Percentiles rank a stretch among this genome's conserved stretches.
Conservation (phyloP, 2,113 vertebrate genomes). For the Mungos mungo region DNA sequence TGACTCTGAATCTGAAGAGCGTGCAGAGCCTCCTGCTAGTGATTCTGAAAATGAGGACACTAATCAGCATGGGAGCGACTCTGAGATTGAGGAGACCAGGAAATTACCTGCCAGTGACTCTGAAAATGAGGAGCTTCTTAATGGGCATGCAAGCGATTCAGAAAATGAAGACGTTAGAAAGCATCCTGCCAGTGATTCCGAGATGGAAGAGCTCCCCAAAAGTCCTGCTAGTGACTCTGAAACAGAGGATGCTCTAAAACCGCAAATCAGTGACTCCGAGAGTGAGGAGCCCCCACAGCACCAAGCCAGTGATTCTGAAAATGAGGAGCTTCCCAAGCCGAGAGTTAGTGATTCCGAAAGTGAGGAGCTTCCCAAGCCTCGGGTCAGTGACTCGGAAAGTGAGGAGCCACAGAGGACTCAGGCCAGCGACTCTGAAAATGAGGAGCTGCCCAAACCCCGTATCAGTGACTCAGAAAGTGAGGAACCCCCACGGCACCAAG, state of each 20-base stretch:
- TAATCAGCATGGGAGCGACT: constrained; percentile 74
- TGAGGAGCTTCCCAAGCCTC: constrained; percentile 72
- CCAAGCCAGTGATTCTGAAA: constrained; percentile 80
- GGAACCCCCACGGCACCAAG: constrained; percentile 34
- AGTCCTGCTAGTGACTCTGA: constrained; percentile 81
- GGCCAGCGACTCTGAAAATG: constrained; percentile 77
- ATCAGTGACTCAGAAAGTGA: constrained; percentile 81
- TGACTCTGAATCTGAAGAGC: constrained; percentile 86
- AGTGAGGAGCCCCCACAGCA: constrained; percentile 66
- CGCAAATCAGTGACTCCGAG: constrained; percentile 78
- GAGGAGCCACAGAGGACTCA: constrained; percentile 66
- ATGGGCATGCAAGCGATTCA: constrained; percentile 79
- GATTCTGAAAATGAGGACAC: constrained; percentile 82
- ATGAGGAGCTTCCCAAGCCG: constrained; percentile 51
- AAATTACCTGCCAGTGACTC: constrained; percentile 79
- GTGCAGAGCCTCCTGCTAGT: constrained; percentile 71
- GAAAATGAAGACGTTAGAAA: constrained; percentile 76
- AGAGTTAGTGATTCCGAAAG: constrained; percentile 70
- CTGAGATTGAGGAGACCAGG: constrained; percentile 77
- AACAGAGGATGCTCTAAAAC: constrained; percentile 61
- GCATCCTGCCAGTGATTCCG: constrained; percentile 78
- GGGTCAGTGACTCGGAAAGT: constrained; percentile 78
- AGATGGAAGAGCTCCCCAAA: constrained; percentile 73
- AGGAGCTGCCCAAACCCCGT: constrained; percentile 59
- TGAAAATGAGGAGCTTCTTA: constrained; percentile 80